Base-by-base conservation (phyloP, 1,140 invertebrate species). In the Anastrepha obliqua region DNA sequence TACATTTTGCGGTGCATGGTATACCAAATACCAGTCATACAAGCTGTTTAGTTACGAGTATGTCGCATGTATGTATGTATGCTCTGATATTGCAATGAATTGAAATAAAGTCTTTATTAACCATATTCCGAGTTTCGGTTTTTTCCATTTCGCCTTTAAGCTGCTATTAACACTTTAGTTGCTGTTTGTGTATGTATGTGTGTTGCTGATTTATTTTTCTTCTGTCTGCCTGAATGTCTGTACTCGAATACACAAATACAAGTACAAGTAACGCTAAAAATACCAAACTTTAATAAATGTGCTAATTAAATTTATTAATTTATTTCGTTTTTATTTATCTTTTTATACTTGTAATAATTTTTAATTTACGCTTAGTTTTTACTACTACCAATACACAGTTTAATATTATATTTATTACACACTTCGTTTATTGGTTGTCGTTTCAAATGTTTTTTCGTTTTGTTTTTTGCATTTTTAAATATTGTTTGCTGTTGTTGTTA, bases 291-390 rank as follows among this genome's bases (percentile, higher is more conserved):
- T n/a, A 74, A 74, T 74, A 74, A 47, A 74, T 42, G 44, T 74
- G 67, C 67, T 74, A 74, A 74, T 85, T 85, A 29, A 58, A 60
- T 85, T 85, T 85, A 15, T 85, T 85, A 58, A 29, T 85, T 29
- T 29, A 4, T 74, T 74, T 74, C 17, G 39, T 17, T 44, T 74
- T 74, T 17, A 74, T 47, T 42, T 42, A 29, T 39, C 39, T 42
- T 42, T 2, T 39, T 2, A 11, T 15, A 39, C 39, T 15, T 20
- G 29, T 67, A 67, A 29, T 47, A 44, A 55, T 55, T 55, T 47
- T 74, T 29, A 58, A 58, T 85, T 39, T 85, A 42, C 15, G 58
- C 20, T 11, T 20, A 20, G 1, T 65, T 65, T 20, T 65, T 65
- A 11, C 1, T 65, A 0, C 7, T 65, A 65, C 9, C 9, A 55